Conservation (phyloP, 2,113 vertebrate species). For the Xiphorhynchus elegans region DNA sequence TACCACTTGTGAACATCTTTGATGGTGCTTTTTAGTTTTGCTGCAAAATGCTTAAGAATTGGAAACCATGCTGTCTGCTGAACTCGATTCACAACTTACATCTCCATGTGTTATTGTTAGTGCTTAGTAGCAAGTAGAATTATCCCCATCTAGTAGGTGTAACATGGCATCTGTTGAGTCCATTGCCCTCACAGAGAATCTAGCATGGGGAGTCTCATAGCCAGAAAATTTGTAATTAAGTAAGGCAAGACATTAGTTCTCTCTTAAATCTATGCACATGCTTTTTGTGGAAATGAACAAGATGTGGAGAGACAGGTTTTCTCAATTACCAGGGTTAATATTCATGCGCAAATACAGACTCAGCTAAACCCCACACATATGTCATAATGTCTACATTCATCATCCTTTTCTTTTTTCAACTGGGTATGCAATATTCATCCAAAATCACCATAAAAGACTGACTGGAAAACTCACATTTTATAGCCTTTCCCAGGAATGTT, state of each 20-base stretch:
- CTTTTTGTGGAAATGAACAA: conserved; percentile 62
- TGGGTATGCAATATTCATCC: conserved; percentile 59
- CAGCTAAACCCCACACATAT: conserved; percentile 66
- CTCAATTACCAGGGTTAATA: conserved; percentile 63
- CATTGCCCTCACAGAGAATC: conserved; percentile 27
- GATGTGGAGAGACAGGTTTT: conserved; percentile 48
- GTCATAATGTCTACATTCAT: conserved; percentile 60
- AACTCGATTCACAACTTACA: conserved; percentile 43
- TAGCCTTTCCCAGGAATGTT: conserved; percentile 66
- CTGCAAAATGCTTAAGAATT: conserved; percentile 51
- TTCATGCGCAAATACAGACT: conserved; percentile 69
- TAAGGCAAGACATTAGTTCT: conserved; percentile 50
- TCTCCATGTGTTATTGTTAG: conserved; percentile 52
- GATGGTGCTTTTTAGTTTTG: conserved; percentile 65
- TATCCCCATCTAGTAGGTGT: conserved; percentile 28
- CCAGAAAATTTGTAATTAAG: conserved; percentile 63
- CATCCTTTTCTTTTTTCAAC: conserved; percentile 55
- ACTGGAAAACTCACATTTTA: conserved; percentile 71
- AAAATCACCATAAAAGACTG: conserved; percentile 72
- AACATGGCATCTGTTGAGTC: conserved; percentile 47
- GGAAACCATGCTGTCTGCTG: conserved; percentile 53
- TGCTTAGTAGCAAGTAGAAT: conserved; percentile 23
- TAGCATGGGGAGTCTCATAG: background rate
- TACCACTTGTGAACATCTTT: conserved; percentile 53
- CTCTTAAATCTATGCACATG: conserved; percentile 57